These are phyloP conservation scores for Rambutsinella grinnellia DNA, from an alignment of 2,888 invertebrate genomes.

Conservation along the genomic window DNA sequence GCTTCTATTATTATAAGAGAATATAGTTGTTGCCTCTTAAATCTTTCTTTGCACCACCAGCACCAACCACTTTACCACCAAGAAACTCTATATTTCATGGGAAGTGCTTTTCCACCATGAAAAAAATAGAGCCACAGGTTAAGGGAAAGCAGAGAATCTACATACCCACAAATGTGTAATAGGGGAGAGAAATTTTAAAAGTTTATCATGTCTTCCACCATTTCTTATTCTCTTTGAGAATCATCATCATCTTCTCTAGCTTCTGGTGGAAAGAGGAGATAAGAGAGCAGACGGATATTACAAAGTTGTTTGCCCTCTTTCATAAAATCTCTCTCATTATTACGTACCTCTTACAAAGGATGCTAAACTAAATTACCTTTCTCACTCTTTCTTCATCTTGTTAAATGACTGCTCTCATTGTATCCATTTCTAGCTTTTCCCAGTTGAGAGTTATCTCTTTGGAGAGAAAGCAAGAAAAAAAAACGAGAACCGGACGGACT, in stretches of 20 bases:
- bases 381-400: background rate
- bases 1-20: slow-evolving; percentile 6
- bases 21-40: slow-evolving; percentile 17
- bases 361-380: slow-evolving; percentile 23
- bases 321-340: slow-evolving; percentile 1
- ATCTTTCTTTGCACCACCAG: slow-evolving; percentile 8
- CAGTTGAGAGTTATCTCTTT: too few relatives aligned
- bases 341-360: background rate
- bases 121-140: slow-evolving; percentile 55
- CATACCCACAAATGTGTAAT: slow-evolving; percentile 9
- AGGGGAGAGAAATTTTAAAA: slow-evolving; percentile 39
- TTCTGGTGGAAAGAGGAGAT: slow-evolving; percentile 23
- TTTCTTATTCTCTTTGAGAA: slow-evolving; percentile 48
- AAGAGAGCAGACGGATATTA: slow-evolving; percentile 12
- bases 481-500: too few relatives aligned
- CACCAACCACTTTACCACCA: slow-evolving; percentile 8
- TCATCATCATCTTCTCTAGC: background rate
- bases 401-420: background rate
- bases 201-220: slow-evolving; percentile 36
- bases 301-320: slow-evolving; percentile 25
- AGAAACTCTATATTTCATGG: background rate
- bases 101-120: too few relatives aligned
- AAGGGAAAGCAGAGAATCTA: background rate
- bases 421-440: too few relatives aligned
- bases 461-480: too few relatives aligned